phyloP scores from a whole-genome alignment of 2,113 vertebrate genomes.

The Eublepharis macularius region DNA sequence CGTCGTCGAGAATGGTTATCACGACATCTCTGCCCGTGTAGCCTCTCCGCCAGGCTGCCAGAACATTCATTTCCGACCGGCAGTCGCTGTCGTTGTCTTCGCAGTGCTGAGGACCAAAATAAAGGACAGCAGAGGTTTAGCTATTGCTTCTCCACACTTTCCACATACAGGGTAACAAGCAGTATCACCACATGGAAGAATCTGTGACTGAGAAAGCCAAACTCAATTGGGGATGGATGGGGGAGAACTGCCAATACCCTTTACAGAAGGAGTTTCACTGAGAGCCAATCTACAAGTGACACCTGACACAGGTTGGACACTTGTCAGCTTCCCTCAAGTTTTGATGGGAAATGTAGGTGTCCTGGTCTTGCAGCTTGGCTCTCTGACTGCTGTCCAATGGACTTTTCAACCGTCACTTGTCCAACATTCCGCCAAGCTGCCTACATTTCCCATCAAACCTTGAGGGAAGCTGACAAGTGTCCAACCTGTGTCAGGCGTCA shows the following conservation, averaged over 20 bases:
- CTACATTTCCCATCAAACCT: too few relatives aligned
- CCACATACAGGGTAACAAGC: neutral
- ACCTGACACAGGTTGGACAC: too few relatives aligned
- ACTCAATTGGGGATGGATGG: neutral
- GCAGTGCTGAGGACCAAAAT: slow-evolving; percentile 66
- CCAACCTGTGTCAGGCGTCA: too few relatives aligned
- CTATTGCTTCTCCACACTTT: neutral
- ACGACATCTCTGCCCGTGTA: slow-evolving; percentile 83
- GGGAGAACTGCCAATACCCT: neutral
- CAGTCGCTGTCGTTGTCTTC: slow-evolving; percentile 75
- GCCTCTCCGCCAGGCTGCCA: slow-evolving; percentile 82
- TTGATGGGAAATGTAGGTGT: too few relatives aligned
- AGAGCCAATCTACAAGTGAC: too few relatives aligned
- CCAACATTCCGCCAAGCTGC: too few relatives aligned
- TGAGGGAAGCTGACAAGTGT: too few relatives aligned
- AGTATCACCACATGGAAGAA: neutral
- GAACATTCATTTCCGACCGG: slow-evolving; percentile 80
- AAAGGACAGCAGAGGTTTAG: slow-evolving; percentile 11
- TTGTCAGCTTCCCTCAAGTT: too few relatives aligned
- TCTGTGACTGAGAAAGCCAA: neutral
- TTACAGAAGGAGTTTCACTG: neutral
- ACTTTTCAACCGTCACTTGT: too few relatives aligned
- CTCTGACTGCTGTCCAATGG: too few relatives aligned
- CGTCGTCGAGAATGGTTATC: slow-evolving; percentile 82
- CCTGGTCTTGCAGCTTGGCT: too few relatives aligned